These are phyloP conservation scores for Andricus grossulariae DNA, from an alignment of 1,140 invertebrate species.

Conservation along the genomic window DNA sequence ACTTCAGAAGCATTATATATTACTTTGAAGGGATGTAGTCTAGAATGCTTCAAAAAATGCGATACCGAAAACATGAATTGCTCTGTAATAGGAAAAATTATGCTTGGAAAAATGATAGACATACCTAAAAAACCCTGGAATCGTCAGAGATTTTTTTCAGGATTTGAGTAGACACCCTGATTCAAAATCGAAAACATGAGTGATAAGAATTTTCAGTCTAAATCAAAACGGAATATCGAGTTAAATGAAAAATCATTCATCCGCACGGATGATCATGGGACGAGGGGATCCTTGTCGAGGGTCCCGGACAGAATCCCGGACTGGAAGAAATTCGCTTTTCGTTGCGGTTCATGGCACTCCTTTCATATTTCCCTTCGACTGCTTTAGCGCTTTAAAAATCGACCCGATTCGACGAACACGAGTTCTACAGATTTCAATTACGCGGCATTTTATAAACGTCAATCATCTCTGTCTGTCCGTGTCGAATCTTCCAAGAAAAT, in stretches of 20 bases:
- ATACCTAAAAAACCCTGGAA: no score
- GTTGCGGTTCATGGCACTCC: constrained; percentile 22
- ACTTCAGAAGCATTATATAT: no score
- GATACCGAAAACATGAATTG: no score
- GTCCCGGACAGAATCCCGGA: constrained; percentile 35
- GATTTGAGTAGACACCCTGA: background rate
- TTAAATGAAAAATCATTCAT: constrained; percentile 61
- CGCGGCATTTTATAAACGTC: background rate
- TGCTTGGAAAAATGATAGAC: no score
- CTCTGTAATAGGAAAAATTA: no score
- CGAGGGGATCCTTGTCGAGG: constrained; percentile 32
- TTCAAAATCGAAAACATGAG: constrained; percentile 31
- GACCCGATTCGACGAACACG: background rate
- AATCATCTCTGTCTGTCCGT: background rate
- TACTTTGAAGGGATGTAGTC: no score
- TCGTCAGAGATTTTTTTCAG: no score
- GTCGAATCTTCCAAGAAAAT: no score
- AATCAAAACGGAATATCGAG: constrained; percentile 61
- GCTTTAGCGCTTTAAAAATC: constrained; percentile 7
- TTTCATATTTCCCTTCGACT: background rate
- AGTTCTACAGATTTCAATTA: constrained; percentile 12
- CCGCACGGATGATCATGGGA: constrained; percentile 52
- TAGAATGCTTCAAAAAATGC: no score
- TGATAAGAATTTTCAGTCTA: constrained; percentile 62
- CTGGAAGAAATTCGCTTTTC: constrained; percentile 45